Base-by-base conservation (phyloP, 2,888 invertebrate species). In the Tortricodes alternella region DNA sequence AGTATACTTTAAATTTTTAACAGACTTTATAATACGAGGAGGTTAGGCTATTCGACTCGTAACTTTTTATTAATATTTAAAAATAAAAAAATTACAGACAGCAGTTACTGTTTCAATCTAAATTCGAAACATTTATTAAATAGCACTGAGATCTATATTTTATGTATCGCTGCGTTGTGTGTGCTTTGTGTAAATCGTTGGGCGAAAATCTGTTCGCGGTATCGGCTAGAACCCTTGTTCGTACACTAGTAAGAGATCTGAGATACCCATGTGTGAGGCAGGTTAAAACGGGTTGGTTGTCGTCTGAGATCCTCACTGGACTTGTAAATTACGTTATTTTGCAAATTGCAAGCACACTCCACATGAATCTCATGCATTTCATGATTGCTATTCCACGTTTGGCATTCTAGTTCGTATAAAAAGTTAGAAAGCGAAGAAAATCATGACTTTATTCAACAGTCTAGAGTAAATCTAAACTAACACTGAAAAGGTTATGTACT, bases 211-310 rank as follows among this genome's bases (percentile, higher is more conserved):
- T 18, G 16, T 8, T 16, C 5, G 9, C 41, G 55, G 48, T 49
- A 35, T 41, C 43, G 35, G 34, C 43, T 24, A 5, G 15, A 11
- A 18, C 21, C 11, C 19, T 2, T n/a, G 15, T n/a, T 11, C 11
- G 37, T 3, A 8, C 55, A 41, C 55, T 55, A 49, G 27, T 44
- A 13, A n/a, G 11, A 48, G 34, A 48, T 41, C 8, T 18, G 48
- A 55, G 48, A 49, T n/a, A n/a, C 34, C 35, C 51, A 34, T 52
- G 48, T 55, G 48, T 55, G 48, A 49, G 55, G 49, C 55, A 48
- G 55, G 55, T 55, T 48, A 35, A 41, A 35, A 43, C 29, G 24
- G 51, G 51, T 21, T 21, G 7, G 16, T 15, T 27, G 21, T 18
- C 16, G 44, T 29, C 19, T 51, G 32, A 6, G 34, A 39, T 4